Evolutionary conservation across 1,140 invertebrate genomes (phyloP).

Genomic region (Hermetia illucens): DNA sequence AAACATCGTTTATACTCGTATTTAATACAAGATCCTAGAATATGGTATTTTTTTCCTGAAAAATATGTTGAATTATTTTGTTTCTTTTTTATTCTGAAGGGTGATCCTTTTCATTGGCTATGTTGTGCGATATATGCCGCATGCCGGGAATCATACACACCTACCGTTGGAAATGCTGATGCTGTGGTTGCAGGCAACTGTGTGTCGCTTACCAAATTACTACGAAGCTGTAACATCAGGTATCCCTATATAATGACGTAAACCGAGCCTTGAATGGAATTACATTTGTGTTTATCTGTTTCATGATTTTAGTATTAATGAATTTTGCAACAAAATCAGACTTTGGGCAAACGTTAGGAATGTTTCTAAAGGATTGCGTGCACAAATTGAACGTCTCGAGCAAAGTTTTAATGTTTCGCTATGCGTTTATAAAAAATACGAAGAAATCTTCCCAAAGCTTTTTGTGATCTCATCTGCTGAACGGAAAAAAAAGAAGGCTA

Average conservation of each 20-base stretch:
- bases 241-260: slow-evolving; percentile 31
- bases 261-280: slow-evolving; percentile 10
- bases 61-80: no score
- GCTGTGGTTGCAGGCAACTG: slow-evolving; percentile 73
- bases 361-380: slow-evolving; percentile 67
- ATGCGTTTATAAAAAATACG: slow-evolving; percentile 87
- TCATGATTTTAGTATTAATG: slow-evolving; percentile 71
- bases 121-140: slow-evolving; percentile 87
- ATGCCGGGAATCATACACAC: slow-evolving; percentile 64
- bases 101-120: slow-evolving; percentile 85
- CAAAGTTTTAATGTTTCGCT: slow-evolving; percentile 90
- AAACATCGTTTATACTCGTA: no score
- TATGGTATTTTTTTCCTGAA: no score
- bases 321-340: slow-evolving; percentile 93
- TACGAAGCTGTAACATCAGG: slow-evolving; percentile 81
- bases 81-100: slow-evolving; percentile 46
- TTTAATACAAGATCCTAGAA: no score
- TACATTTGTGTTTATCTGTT: slow-evolving; percentile 11
- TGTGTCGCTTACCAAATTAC: slow-evolving; percentile 77
- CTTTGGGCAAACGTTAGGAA: slow-evolving; percentile 93
- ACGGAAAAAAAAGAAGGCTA: slow-evolving; percentile 57
- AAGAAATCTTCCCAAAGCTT: slow-evolving; percentile 73
- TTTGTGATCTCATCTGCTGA: slow-evolving; percentile 48
- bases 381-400: slow-evolving; percentile 75
- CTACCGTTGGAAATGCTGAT: slow-evolving; percentile 58